Conservation (phyloP, 2,797 vertebrate genomes). For the Siniperca obscura region DNA sequence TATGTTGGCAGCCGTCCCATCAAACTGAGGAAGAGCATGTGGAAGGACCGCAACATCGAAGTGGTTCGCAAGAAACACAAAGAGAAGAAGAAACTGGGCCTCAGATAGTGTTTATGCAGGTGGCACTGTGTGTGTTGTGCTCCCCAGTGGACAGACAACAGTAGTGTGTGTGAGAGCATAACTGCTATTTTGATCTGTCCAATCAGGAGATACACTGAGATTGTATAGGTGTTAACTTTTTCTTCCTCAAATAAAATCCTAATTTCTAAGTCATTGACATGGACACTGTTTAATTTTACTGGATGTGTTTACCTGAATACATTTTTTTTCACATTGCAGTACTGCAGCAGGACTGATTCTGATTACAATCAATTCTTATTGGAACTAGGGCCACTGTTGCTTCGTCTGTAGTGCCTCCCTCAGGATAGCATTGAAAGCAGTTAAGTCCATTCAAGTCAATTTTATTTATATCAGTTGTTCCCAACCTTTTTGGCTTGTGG, state of each 20-base stretch:
- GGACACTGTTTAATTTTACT: neutral
- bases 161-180: neutral
- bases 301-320: neutral
- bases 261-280: conserved; percentile 4
- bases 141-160: neutral
- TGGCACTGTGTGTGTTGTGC: neutral
- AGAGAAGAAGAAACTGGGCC: conserved; percentile 94
- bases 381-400: neutral
- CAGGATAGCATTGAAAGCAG: neutral
- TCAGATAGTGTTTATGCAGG: conserved; percentile 81
- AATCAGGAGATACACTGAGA: conserved; percentile 1
- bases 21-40: conserved; percentile 94
- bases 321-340: neutral
- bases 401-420: neutral
- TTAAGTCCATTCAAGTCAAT: neutral
- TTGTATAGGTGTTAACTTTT: neutral
- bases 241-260: conserved; percentile 47
- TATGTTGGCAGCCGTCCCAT: conserved; percentile 95
- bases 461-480: neutral
- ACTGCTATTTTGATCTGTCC: conserved; percentile 4
- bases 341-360: no score
- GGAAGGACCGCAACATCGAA: conserved; percentile 94
- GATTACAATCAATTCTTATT: neutral
- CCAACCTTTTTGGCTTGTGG: neutral
- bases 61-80: conserved; percentile 94